Percentiles rank a stretch among this genome's conserved stretches.
Evolutionary conservation across 1,140 invertebrate species (phyloP).

Genomic region (Heliconius nattereri): DNA sequence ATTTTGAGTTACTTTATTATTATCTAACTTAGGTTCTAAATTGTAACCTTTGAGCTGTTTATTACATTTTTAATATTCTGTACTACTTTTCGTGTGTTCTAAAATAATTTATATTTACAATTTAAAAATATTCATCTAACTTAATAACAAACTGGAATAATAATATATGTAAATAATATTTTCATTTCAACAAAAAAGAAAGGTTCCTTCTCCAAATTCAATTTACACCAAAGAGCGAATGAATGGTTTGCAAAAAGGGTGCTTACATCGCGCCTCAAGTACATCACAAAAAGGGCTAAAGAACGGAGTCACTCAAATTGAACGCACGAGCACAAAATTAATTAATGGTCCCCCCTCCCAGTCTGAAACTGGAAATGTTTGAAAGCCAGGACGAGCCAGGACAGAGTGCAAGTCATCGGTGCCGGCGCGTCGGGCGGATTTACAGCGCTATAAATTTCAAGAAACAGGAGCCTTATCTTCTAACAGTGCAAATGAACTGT

Average conservation of each 20-base stretch:
- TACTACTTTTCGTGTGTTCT: no score
- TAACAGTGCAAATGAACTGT: constrained; percentile 73
- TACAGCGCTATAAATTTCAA: constrained; percentile 70
- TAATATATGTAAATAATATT: neutral
- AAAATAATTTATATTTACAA: no score
- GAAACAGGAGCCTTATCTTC: constrained; percentile 66
- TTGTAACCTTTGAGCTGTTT: no score
- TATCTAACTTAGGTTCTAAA: neutral
- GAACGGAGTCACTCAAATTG: constrained; percentile 63
- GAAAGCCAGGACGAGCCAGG: constrained; percentile 51
- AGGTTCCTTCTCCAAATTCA: constrained; percentile 23
- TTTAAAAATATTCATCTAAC: neutral
- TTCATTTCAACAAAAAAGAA: constrained; percentile 14
- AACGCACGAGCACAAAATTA: constrained; percentile 70
- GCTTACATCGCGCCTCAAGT: constrained; percentile 41
- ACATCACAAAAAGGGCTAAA: constrained; percentile 56
- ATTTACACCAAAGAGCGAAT: constrained; percentile 29
- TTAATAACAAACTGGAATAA: neutral
- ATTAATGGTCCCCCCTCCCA: constrained; percentile 66
- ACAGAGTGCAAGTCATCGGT: constrained; percentile 65
- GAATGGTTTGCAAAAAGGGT: constrained; percentile 30
- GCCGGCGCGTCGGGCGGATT: constrained; percentile 58
- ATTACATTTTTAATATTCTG: no score
- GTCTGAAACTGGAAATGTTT: constrained; percentile 61
- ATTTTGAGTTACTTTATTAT: neutral